Conservation (phyloP, 2,888 invertebrate genomes). For the Ophraella communa region DNA sequence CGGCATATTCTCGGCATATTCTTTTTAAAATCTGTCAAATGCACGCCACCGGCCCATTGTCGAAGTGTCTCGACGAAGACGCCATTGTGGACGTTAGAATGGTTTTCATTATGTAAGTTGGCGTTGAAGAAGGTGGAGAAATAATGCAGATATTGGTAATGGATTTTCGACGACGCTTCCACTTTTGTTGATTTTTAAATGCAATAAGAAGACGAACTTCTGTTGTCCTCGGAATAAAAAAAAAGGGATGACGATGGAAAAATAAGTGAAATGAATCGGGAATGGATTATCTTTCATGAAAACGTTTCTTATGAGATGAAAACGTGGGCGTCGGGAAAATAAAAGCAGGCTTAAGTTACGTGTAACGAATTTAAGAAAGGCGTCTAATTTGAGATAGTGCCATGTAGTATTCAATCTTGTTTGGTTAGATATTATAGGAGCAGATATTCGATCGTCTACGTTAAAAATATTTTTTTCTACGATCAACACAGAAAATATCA, state of each 20-base stretch:
- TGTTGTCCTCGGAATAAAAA: neutral
- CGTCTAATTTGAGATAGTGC: too few species aligned
- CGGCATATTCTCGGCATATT: slow-evolving; percentile 40
- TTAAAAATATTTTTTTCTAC: too few species aligned
- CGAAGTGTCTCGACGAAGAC: slow-evolving; percentile 55
- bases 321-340: neutral
- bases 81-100: slow-evolving; percentile 56
- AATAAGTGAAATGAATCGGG: neutral
- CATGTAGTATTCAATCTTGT: too few species aligned
- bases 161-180: slow-evolving; percentile 54
- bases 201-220: slow-evolving; percentile 37
- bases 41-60: slow-evolving; percentile 54
- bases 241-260: neutral
- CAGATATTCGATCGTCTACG: too few species aligned
- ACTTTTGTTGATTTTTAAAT: slow-evolving; percentile 52
- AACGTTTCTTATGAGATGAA: neutral
- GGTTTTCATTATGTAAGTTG: slow-evolving; percentile 60
- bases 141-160: slow-evolving; percentile 60
- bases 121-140: slow-evolving; percentile 56
- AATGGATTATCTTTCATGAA: slow-evolving; percentile 1
- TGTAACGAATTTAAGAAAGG: too few species aligned
- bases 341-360: too few species aligned
- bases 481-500: too few species aligned
- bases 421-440: too few species aligned
- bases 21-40: slow-evolving; percentile 59